phyloP scores from a whole-genome alignment of 2,888 invertebrate genomes.

The Deilephila elpenor region DNA sequence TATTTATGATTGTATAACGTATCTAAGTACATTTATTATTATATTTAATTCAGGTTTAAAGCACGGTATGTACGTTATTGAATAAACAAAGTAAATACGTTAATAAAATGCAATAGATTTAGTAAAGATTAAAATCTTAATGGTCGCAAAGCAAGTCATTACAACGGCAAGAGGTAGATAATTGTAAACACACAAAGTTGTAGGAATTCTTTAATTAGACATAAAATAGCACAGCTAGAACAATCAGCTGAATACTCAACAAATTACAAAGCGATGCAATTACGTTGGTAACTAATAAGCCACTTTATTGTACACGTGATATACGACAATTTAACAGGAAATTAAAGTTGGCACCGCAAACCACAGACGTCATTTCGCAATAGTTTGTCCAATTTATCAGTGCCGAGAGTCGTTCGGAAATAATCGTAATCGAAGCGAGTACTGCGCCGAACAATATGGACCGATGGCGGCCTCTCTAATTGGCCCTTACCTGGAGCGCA shows the following conservation, averaged over 20 bases:
- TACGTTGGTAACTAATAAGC: slow-evolving; percentile 51
- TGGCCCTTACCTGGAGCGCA: slow-evolving; percentile 85
- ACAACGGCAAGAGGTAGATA: slow-evolving; percentile 29
- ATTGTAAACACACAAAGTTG: slow-evolving; percentile 33
- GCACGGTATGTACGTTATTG: neutral
- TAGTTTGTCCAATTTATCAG: slow-evolving; percentile 84
- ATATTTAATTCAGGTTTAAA: no score
- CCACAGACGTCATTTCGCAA: slow-evolving; percentile 79
- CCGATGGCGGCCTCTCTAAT: slow-evolving; percentile 83
- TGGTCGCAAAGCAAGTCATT: neutral
- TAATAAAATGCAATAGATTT: neutral
- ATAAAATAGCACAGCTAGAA: slow-evolving; percentile 19
- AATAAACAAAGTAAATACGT: neutral
- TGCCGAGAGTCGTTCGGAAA: slow-evolving; percentile 78
- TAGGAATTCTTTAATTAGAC: slow-evolving; percentile 29
- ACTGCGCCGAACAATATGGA: slow-evolving; percentile 82
- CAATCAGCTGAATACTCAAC: slow-evolving; percentile 24
- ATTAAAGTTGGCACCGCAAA: slow-evolving; percentile 72
- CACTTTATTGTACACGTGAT: slow-evolving; percentile 45
- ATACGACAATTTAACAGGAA: slow-evolving; percentile 71
- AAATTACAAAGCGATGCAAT: slow-evolving; percentile 49
- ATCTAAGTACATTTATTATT: no score
- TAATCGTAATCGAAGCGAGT: slow-evolving; percentile 83
- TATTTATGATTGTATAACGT: no score
- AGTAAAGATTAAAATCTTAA: slow-evolving; percentile 29